Base-by-base conservation (phyloP, 2,888 invertebrate species). In the Coremacera marginata region DNA sequence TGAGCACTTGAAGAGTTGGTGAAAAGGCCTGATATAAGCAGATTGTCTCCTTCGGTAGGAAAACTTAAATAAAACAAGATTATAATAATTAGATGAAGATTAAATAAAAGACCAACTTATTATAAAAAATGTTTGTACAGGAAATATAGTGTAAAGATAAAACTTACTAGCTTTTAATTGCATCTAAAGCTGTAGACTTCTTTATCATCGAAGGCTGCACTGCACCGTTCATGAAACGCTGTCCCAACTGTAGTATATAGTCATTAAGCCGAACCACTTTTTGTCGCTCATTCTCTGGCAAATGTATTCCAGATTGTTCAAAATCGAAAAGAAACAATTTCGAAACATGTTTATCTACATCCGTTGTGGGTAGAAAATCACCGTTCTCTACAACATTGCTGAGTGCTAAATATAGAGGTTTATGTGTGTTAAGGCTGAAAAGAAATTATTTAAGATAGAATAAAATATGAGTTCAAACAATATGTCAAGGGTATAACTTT, bases 271-370 rank as follows among this genome's bases (percentile, higher is more conserved):
- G 91, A 0, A 98, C 98, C 67, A 98, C 98, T n/a, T 87, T 88
- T 70, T 88, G 81, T 31, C 97, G 91, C 62, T 94, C 92, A 0
- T 90, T 89, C 80, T 96, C 95, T 9, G 94, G 92, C 77, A 99
- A 90, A 88, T 99, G 98, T 79, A 99, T 99, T 3, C 99, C 99
- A 87, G 96, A 95, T 88, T 98, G 98, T 87, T 99, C 98, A 89
- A 99, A 99, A 89, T 99, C 99, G 87, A 97, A 96, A 7, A 98
- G 90, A 88, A 99, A 98, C 65, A 99, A 90, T 83, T 94, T 92
- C 0, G 95, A 94, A 0, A 99, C 95, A 86, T 98, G 95, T 77
- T 93, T 90, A 87, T 99, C 99, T 0, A 96, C 93, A 0, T 92
- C 92, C 9, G 91, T 92, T 9, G 93, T 93, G 51, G 91, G 89